A percentile compares a stretch with the other conserved stretches of the same genome.
These are phyloP conservation scores for Pluvianellus socialis DNA, from an alignment of 2,113 vertebrate genomes.

Conservation along the genomic window DNA sequence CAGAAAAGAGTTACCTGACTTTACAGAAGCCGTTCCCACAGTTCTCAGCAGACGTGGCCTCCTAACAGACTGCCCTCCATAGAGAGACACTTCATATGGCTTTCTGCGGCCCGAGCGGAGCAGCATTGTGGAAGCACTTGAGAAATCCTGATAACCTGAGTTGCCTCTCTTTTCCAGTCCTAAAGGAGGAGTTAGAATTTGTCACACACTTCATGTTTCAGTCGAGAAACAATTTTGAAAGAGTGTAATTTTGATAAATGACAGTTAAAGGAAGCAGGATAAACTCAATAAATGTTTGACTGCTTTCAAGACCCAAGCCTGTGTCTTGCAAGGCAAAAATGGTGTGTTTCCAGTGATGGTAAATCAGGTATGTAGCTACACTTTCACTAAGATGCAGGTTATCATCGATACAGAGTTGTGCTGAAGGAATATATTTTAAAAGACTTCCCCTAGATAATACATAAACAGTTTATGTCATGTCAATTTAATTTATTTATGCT, in stretches of 20 bases:
- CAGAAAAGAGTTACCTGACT: conserved; percentile 28
- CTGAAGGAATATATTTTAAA: not conserved
- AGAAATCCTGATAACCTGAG: not conserved
- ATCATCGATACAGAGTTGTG: not conserved
- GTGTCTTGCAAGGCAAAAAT: not conserved
- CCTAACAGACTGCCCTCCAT: accelerated
- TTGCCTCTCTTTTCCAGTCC: not conserved
- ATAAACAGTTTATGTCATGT: not conserved
- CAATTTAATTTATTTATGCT: not conserved
- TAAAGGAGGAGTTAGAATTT: not conserved
- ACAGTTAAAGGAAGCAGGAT: not conserved
- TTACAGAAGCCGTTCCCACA: accelerated
- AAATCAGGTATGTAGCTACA: not conserved
- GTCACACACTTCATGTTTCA: not conserved
- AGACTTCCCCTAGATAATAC: not conserved
- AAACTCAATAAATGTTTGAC: not conserved
- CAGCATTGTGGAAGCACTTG: not conserved
- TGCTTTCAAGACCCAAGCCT: not conserved
- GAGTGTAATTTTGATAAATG: not conserved
- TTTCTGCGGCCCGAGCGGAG: conserved; percentile 9
- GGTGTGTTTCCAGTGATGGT: not conserved
- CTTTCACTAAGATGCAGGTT: not conserved
- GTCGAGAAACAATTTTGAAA: not conserved
- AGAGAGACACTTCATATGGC: accelerated
- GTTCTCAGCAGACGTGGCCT: accelerated